Percentiles rank a stretch among this genome's conserved stretches.
phyloP scores from a whole-genome alignment of 2,113 vertebrate genomes.

The Hydrolagus affinis region DNA sequence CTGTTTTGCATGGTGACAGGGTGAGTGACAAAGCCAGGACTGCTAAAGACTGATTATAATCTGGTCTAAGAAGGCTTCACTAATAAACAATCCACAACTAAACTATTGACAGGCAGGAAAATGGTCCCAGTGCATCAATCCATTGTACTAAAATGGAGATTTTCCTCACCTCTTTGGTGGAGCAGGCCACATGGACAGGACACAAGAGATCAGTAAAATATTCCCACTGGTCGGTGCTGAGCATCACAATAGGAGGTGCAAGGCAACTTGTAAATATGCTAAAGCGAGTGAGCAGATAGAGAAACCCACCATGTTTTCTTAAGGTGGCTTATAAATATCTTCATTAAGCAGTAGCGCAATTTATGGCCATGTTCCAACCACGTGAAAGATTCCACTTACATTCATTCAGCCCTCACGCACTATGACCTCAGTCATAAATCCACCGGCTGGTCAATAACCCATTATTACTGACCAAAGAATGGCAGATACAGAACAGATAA shows the following conservation, averaged over 20 bases:
- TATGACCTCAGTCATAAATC: constrained; percentile 15
- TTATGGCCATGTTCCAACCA: background rate
- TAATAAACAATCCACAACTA: too few species aligned
- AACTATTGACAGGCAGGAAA: too few species aligned
- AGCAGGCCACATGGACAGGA: too few species aligned
- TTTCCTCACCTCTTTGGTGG: too few species aligned
- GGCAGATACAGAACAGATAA: constrained; percentile 4
- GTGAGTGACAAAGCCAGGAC: too few species aligned
- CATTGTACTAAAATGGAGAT: too few species aligned
- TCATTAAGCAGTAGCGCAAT: background rate
- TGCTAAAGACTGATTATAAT: too few species aligned
- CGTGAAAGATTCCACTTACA: constrained; percentile 1
- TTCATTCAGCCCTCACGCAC: background rate
- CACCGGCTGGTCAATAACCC: constrained; percentile 6
- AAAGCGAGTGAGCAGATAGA: background rate
- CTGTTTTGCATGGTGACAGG: too few species aligned
- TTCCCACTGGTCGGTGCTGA: too few species aligned
- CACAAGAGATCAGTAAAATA: too few species aligned
- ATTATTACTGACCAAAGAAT: constrained; percentile 10
- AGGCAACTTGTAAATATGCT: background rate
- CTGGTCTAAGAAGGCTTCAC: too few species aligned
- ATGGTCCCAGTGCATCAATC: too few species aligned
- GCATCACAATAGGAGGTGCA: background rate
- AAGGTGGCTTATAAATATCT: constrained; percentile 11
- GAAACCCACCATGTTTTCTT: background rate